phyloP scores from a whole-genome alignment of 2,888 invertebrate species.

The Mythimna albipuncta region DNA sequence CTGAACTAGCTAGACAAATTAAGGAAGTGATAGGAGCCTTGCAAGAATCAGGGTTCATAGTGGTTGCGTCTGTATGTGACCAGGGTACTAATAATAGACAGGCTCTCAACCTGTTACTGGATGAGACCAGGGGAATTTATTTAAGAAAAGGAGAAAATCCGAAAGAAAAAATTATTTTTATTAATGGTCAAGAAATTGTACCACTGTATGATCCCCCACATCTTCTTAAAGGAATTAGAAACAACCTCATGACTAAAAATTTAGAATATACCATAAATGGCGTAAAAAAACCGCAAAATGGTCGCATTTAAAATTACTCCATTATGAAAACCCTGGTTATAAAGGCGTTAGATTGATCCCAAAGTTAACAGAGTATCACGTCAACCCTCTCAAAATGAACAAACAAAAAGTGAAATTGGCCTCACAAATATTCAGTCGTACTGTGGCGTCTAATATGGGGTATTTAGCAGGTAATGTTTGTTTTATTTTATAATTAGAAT shows the following conservation, averaged over 20 bases:
- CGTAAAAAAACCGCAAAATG: not conserved
- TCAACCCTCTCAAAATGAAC: not conserved
- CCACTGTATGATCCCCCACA: not conserved
- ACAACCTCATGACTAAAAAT: not conserved
- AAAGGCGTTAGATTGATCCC: not conserved
- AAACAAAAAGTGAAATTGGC: not conserved
- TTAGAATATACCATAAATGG: not conserved
- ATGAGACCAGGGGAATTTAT: not conserved
- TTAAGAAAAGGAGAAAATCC: constrained; percentile 3
- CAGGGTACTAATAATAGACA: too few relatives aligned
- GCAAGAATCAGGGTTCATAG: too few relatives aligned
- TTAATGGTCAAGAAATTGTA: not conserved
- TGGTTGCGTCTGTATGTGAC: too few relatives aligned
- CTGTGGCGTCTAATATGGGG: too few relatives aligned
- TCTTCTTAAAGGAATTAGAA: constrained; percentile 1
- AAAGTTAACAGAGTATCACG: not conserved
- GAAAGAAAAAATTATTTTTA: not conserved
- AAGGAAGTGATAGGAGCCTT: too few relatives aligned
- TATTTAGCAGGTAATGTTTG: not conserved
- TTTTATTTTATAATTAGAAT: not conserved
- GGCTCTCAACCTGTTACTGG: too few relatives aligned
- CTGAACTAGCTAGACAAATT: too few relatives aligned
- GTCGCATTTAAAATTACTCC: not conserved
- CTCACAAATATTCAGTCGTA: too few relatives aligned
- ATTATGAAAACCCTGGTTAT: constrained; percentile 1